These are phyloP conservation scores for Notarius lentiginosus DNA, from an alignment of 2,113 vertebrate genomes.

Conservation along the genomic window DNA sequence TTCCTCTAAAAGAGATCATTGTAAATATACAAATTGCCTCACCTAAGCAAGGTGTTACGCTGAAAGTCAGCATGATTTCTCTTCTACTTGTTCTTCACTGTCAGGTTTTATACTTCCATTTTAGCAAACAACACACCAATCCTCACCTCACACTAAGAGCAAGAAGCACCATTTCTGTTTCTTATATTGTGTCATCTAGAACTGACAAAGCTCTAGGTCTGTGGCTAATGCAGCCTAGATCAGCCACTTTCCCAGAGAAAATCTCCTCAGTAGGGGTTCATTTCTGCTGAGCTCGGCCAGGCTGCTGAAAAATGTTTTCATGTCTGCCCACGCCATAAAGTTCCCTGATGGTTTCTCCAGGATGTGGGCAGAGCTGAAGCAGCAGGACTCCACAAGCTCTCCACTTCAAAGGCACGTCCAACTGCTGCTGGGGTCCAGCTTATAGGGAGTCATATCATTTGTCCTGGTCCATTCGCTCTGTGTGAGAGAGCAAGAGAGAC, in stretches of 20 bases:
- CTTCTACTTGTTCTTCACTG: conserved; percentile 21
- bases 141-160: not conserved
- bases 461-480: conserved; percentile 21
- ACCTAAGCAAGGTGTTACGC: not conserved
- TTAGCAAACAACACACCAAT: conserved; percentile 34
- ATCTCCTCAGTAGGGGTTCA: conserved; percentile 35
- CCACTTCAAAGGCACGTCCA: conserved; percentile 49
- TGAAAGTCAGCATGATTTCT: conserved; percentile 8
- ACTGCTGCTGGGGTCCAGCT: conserved; percentile 34
- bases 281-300: conserved; percentile 41
- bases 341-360: conserved; percentile 42
- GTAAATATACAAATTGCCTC: conserved; percentile 19
- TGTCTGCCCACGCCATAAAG: conserved; percentile 25
- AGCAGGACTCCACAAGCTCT: conserved; percentile 36
- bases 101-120: conserved; percentile 24
- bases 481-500: not conserved
- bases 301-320: conserved; percentile 47
- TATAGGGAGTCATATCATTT: conserved; percentile 45
- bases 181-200: conserved; percentile 32
- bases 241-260: conserved; percentile 44
- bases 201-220: conserved; percentile 20
- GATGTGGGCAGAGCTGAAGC: conserved; percentile 5
- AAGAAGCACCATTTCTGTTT: conserved; percentile 15
- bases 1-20: not conserved
- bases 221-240: conserved; percentile 32